phyloP scores from a whole-genome alignment of 2,113 vertebrate genomes.

The Pachyramphus minor region DNA sequence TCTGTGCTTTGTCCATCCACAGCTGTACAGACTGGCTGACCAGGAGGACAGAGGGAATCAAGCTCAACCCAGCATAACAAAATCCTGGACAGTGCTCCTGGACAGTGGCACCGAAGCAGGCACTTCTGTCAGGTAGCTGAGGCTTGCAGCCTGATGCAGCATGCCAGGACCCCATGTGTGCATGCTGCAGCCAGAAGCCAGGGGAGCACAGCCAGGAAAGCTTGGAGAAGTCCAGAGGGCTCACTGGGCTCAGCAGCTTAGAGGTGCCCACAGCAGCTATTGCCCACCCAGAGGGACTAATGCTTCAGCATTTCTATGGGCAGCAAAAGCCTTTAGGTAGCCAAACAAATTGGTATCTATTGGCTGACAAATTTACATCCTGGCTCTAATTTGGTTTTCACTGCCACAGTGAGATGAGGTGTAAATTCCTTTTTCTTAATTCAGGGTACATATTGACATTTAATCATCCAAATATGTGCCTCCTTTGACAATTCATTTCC shows the following conservation, averaged over 20 bases:
- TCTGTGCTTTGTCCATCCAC: not conserved
- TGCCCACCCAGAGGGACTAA: not conserved
- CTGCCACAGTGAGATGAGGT: not conserved
- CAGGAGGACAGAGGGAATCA: not conserved
- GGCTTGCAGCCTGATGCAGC: rapidly evolving
- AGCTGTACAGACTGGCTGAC: not conserved
- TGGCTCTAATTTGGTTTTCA: not conserved
- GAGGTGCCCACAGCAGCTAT: not conserved
- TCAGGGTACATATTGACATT: slow-evolving; percentile 43
- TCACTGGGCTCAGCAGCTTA: not conserved
- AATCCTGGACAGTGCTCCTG: not conserved
- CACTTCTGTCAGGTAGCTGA: not conserved
- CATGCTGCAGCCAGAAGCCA: not conserved
- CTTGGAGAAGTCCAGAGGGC: not conserved
- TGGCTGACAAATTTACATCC: not conserved
- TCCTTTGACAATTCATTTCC: slow-evolving; percentile 54
- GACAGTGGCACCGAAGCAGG: not conserved
- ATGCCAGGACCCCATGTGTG: not conserved
- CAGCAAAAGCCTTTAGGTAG: not conserved
- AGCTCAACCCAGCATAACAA: not conserved
- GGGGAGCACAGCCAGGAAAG: not conserved
- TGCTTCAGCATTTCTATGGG: not conserved
- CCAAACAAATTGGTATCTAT: not conserved
- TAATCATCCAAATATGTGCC: slow-evolving; percentile 20
- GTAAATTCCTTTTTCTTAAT: slow-evolving; percentile 31